Evolutionary conservation across 2,113 vertebrate species (phyloP), one percentile per base, ranked within the genome.

Genomic region (Protobothrops mucrosquamatus): DNA sequence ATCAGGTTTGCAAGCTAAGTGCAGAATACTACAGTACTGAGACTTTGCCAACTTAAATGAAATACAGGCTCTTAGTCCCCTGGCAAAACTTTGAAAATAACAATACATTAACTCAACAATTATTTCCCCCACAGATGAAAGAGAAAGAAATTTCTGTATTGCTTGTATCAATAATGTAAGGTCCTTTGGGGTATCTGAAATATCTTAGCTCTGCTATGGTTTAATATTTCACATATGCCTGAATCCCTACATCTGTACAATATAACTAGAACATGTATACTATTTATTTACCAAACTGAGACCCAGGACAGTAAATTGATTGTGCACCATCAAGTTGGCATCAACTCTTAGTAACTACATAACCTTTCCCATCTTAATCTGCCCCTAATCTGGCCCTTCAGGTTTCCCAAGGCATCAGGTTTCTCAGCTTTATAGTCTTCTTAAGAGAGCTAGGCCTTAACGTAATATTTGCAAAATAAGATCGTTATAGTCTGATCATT

Each of bases 171-270:
- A 57, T 87, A 64, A 90, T 46, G 10, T 51, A 59, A n/a, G 6
- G 43, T 39, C 74, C 7, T 81, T 81, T 81, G 3, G 34, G 74
- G 93, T 87, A 93, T 93, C 61, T 92, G 93, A 95, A 81, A 12
- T n/a, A 95, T 95, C 92, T 95, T 96, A 93, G 91, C 89, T 93
- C 69, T 54, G 29, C 74, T 46, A 2, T 74, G 95, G 91, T 94
- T 95, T 94, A 92, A 89, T 52, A 93, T 46, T 26, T 89, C 91
- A 55, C 61, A 89, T 95, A 93, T 93, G 89, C 0, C 2, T n/a
- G 46, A 18, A 85, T 92, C 95, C 93, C 94, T 92, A 91, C 93
- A 95, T 69, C 90, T 94, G 91, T 55, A 69, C 87, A 94, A 89
- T 24, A 92, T 52, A 91, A 94, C 85, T 61, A n/a, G 91, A 93